These are phyloP conservation scores for Drosophila azteca DNA, from an alignment of 1,140 invertebrate genomes.

Conservation along the genomic window DNA sequence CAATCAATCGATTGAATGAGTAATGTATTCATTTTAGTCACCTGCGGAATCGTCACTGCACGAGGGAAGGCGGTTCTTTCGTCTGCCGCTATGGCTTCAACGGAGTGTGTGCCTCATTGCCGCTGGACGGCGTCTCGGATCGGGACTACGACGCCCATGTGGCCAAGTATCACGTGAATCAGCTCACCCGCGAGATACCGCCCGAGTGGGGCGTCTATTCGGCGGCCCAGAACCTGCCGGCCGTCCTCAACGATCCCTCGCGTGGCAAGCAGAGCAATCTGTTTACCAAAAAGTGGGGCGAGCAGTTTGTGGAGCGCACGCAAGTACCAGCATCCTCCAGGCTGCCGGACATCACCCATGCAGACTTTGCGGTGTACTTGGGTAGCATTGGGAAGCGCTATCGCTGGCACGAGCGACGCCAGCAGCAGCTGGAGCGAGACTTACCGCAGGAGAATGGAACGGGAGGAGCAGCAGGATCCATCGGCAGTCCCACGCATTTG, in stretches of 20 bases:
- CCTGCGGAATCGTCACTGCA: slow-evolving; percentile 92
- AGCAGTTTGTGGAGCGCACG: slow-evolving; percentile 93
- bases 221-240: slow-evolving; percentile 96
- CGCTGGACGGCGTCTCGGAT: slow-evolving; percentile 94
- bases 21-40: slow-evolving; percentile 85
- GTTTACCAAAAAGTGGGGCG: slow-evolving; percentile 99
- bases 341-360: slow-evolving; percentile 92
- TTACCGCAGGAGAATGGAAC: slow-evolving; percentile 29
- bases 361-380: slow-evolving; percentile 95
- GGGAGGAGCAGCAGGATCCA: slow-evolving; percentile 23
- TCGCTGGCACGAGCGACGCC: slow-evolving; percentile 84
- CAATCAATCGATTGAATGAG: neutral
- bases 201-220: slow-evolving; percentile 91
- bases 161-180: slow-evolving; percentile 90
- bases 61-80: slow-evolving; percentile 94
- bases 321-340: slow-evolving; percentile 90
- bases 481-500: slow-evolving; percentile 84
- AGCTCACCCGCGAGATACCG: slow-evolving; percentile 84
- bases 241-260: slow-evolving; percentile 97
- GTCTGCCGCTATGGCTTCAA: slow-evolving; percentile 96
- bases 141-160: slow-evolving; percentile 95
- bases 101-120: slow-evolving; percentile 92
- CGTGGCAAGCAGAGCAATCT: slow-evolving; percentile 95
- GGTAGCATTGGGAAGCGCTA: slow-evolving; percentile 89
- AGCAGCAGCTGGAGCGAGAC: slow-evolving; percentile 44